Percentiles rank a stretch among this genome's conserved stretches.
These are phyloP conservation scores for Geotrypetes seraphini DNA, from an alignment of 2,797 vertebrate species.

Conservation along the genomic window DNA sequence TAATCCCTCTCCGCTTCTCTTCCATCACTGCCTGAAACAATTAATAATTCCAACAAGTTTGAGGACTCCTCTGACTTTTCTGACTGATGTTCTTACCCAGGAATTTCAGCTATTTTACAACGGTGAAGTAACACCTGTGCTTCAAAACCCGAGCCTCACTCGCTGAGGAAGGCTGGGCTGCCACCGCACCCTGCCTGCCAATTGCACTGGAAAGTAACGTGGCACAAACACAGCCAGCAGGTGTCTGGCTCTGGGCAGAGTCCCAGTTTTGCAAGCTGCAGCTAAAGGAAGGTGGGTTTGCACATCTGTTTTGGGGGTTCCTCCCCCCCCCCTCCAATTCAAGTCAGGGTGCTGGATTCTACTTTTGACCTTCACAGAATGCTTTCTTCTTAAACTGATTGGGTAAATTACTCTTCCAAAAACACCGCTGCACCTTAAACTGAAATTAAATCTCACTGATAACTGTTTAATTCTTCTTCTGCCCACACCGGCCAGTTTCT, in stretches of 20 bases:
- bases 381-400: background rate
- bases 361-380: background rate
- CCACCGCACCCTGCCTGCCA: slow-evolving; percentile 13
- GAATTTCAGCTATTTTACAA: slow-evolving; percentile 51
- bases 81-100: slow-evolving; percentile 21
- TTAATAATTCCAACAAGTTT: slow-evolving; percentile 48
- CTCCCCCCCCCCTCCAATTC: background rate
- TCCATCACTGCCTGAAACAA: no score
- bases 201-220: no score
- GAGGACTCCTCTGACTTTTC: slow-evolving; percentile 23
- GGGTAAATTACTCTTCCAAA: slow-evolving; percentile 1
- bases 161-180: background rate
- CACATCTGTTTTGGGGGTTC: slow-evolving; percentile 21
- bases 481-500: background rate
- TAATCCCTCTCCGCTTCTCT: no score
- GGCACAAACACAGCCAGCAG: slow-evolving; percentile 25
- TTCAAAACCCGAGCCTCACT: slow-evolving; percentile 25
- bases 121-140: slow-evolving; percentile 51
- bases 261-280: slow-evolving; percentile 23
- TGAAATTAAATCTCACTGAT: background rate
- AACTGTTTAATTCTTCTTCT: slow-evolving; percentile 8
- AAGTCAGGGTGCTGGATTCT: slow-evolving; percentile 9
- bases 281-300: slow-evolving; percentile 39
- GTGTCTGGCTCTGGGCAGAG: slow-evolving; percentile 22
- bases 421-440: slow-evolving; percentile 10